Percentiles rank a stretch among this genome's conserved stretches.
Evolutionary conservation across 1,140 invertebrate species (phyloP).

Genomic region (Kradibia gibbosae): DNA sequence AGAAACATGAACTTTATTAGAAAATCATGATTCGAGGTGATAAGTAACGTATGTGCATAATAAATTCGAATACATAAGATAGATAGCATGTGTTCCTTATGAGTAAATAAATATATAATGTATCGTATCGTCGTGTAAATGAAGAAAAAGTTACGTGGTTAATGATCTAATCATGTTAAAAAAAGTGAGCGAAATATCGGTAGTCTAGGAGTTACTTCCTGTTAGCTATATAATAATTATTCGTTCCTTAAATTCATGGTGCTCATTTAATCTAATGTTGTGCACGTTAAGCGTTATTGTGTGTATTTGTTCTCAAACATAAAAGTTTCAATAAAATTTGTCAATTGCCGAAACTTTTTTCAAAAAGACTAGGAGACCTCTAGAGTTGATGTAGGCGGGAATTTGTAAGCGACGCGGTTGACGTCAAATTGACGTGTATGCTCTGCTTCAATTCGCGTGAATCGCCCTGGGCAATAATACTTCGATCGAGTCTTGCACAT

Average conservation of each 20-base stretch:
- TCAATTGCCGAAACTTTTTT: slow-evolving; percentile 32
- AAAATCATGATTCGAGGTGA: background rate
- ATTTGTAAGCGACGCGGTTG: slow-evolving; percentile 5
- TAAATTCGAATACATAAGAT: background rate
- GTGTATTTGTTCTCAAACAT: background rate
- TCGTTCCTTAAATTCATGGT: background rate
- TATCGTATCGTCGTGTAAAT: background rate
- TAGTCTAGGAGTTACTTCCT: slow-evolving; percentile 1
- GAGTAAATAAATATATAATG: background rate
- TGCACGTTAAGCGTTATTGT: background rate
- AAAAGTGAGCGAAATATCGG: background rate
- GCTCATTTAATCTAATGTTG: background rate
- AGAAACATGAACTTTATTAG: background rate
- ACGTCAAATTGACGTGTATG: background rate
- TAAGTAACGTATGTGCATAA: background rate
- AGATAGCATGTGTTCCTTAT: background rate
- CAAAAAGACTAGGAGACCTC: background rate
- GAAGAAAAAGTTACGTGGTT: background rate
- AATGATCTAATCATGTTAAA: background rate
- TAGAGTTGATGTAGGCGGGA: background rate
- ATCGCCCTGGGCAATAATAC: slow-evolving; percentile 40
- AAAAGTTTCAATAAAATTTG: slow-evolving; percentile 39
- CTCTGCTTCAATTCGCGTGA: background rate
- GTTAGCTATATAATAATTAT: background rate
- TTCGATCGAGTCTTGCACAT: slow-evolving; percentile 18